Percentiles rank a stretch among this genome's conserved stretches.
Evolutionary conservation across 2,113 vertebrate species (phyloP).

Genomic region (Numida meleagris): DNA sequence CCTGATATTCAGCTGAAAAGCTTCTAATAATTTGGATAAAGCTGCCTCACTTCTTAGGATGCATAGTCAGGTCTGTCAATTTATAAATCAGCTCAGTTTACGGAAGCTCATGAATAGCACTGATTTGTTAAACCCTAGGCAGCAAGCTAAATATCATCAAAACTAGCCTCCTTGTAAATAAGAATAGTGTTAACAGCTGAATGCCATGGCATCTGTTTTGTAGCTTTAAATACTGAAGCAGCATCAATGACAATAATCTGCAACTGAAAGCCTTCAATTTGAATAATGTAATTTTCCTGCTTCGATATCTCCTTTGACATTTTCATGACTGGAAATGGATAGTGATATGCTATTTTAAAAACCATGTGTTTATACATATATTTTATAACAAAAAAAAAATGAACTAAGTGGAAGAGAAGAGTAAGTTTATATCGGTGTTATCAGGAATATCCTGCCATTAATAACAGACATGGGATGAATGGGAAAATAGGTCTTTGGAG

Average conservation of each 20-base stretch:
- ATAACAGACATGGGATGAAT: conserved; percentile 78
- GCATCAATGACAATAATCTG: not conserved
- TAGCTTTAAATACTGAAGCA: not conserved
- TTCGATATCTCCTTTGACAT: not conserved
- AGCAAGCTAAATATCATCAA: conserved; percentile 24
- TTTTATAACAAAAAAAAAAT: not conserved
- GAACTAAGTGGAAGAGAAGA: not conserved
- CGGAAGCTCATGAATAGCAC: conserved; percentile 20
- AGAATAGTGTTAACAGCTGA: not conserved
- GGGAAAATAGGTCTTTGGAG: conserved; percentile 76
- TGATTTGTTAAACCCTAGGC: conserved; percentile 42
- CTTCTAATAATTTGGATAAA: conserved; percentile 27
- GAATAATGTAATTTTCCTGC: not conserved
- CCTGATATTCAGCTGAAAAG: not conserved
- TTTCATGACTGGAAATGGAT: not conserved
- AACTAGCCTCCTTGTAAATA: conserved; percentile 20
- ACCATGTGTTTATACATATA: not conserved
- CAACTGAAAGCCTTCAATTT: conserved; percentile 5
- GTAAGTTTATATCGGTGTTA: not conserved
- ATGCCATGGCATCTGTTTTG: not conserved
- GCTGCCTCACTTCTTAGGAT: not conserved
- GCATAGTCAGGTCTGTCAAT: conserved; percentile 24
- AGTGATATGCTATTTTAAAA: conserved; percentile 26
- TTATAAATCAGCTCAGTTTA: conserved; percentile 51
- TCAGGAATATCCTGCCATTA: not conserved